These are phyloP conservation scores for Stenolophus ochropezus DNA, from an alignment of 2,888 invertebrate species.

Conservation along the genomic window DNA sequence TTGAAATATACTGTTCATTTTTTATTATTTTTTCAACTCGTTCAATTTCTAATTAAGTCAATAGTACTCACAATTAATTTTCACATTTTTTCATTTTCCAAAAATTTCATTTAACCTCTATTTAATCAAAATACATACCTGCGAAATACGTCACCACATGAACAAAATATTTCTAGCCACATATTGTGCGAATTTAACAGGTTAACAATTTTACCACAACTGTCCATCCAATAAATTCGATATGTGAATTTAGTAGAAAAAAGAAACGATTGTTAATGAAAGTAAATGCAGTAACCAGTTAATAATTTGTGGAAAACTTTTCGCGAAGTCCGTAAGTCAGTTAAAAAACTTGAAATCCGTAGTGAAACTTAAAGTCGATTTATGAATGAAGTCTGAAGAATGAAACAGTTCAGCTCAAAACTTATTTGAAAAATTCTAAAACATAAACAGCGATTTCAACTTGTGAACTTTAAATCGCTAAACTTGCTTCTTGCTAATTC, in stretches of 20 bases:
- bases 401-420: conserved; percentile 1
- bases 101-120: no score
- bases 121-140: no score
- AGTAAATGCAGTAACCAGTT: no score
- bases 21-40: not conserved
- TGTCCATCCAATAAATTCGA: no score
- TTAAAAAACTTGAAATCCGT: not conserved
- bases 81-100: no score
- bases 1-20: not conserved
- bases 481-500: no score
- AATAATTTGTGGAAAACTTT: not conserved
- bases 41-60: not conserved
- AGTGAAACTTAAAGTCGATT: not conserved
- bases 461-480: not conserved
- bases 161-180: no score
- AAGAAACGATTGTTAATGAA: no score
- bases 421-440: conserved; percentile 20
- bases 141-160: no score
- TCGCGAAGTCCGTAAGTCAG: not conserved
- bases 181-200: no score
- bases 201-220: no score
- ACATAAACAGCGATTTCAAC: conserved; percentile 10
- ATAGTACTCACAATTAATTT: not conserved
- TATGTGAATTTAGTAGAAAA: no score
- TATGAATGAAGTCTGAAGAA: conserved; percentile 19